Percentiles rank a stretch among this genome's conserved stretches.
These are phyloP conservation scores for Coracopsis vasa DNA, from an alignment of 2,113 vertebrate species.

Conservation along the genomic window DNA sequence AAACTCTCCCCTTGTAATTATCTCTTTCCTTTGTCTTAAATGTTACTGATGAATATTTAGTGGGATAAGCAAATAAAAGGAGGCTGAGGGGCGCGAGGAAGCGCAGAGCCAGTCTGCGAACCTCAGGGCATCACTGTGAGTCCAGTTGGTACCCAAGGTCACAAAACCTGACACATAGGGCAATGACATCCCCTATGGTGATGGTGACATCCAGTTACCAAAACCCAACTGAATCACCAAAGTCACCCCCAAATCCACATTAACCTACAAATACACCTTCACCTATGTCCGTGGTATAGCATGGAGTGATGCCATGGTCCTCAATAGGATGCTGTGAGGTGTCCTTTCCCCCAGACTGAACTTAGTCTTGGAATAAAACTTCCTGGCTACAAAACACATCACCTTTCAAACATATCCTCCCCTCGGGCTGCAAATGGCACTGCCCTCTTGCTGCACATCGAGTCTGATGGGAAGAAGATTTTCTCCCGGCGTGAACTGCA, in stretches of 20 bases:
- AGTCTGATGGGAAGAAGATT: constrained; percentile 77
- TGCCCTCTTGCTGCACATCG: constrained; percentile 74
- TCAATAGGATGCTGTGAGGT: accelerated
- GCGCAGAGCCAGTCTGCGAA: neutral
- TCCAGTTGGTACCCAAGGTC: neutral
- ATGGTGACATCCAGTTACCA: neutral
- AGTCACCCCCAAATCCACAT: neutral
- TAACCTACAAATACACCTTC: neutral
- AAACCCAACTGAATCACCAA: neutral
- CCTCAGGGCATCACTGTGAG: neutral
- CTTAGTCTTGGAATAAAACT: neutral
- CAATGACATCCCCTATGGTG: accelerated
- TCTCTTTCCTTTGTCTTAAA: constrained; percentile 82
- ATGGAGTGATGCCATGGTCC: accelerated
- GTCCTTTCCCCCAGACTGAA: neutral
- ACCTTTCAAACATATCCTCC: constrained; percentile 34
- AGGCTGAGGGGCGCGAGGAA: constrained; percentile 42
- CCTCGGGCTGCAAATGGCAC: constrained; percentile 65
- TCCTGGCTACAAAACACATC: neutral
- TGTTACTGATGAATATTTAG: constrained; percentile 82
- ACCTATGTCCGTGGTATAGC: accelerated
- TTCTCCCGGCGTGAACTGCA: constrained; percentile 76
- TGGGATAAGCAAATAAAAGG: constrained; percentile 73
- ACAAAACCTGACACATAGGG: neutral
- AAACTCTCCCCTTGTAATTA: constrained; percentile 80